Conservation (phyloP, 2,113 vertebrate genomes). For the Myrmecophaga tridactyla region DNA sequence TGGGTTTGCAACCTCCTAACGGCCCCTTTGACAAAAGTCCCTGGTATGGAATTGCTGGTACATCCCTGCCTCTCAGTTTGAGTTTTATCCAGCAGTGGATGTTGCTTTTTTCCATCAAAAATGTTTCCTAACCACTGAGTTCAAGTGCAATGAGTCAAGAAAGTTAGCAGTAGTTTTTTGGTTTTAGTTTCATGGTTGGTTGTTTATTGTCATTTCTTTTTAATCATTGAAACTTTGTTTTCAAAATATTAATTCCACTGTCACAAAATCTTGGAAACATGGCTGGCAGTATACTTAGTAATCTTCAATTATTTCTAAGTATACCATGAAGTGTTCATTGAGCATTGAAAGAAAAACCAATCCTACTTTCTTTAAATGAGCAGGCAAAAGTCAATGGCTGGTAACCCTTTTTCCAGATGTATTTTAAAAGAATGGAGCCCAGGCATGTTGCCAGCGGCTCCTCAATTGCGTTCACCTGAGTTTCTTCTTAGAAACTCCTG, state of each 20-base stretch:
- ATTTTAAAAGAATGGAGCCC: not conserved
- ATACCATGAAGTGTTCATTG: not conserved
- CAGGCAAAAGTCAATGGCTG: rapidly evolving
- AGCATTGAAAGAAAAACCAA: not conserved
- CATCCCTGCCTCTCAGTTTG: no score
- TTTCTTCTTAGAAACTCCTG: rapidly evolving
- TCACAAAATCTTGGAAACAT: not conserved
- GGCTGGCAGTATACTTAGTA: rapidly evolving
- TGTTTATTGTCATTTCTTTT: not conserved
- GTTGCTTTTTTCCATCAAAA: rapidly evolving
- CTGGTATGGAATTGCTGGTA: no score
- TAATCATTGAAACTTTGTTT: not conserved
- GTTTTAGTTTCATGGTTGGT: not conserved
- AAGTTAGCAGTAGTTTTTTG: not conserved
- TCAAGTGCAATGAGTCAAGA: rapidly evolving
- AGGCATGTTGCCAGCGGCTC: rapidly evolving
- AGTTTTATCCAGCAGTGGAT: rapidly evolving
- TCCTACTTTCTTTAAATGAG: rapidly evolving
- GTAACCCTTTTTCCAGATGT: not conserved
- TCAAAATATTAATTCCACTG: not conserved
- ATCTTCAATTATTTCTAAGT: not conserved
- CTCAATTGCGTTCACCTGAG: no score
- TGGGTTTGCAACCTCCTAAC: rapidly evolving
- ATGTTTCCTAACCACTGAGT: not conserved
- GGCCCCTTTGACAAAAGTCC: rapidly evolving